Evolutionary conservation across 2,888 invertebrate genomes (phyloP), one percentile per base, ranked within the genome.

Genomic region (Microctonus aethiopoides): DNA sequence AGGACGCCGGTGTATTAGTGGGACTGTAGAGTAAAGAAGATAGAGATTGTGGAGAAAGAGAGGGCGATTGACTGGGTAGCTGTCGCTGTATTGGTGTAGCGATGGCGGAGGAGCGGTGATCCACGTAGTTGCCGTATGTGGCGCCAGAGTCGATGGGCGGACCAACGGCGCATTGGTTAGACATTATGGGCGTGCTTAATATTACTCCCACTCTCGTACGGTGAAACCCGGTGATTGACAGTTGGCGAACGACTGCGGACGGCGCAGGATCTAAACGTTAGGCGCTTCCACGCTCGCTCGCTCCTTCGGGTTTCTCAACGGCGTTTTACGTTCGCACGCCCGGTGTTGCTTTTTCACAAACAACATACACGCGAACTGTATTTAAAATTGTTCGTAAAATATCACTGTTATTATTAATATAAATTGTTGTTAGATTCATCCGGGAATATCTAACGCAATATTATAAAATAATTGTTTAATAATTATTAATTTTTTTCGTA

Each of bases 171-270:
- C 77, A 86, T 85, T 85, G 85, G 84, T 78, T 73, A 70, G 81
- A 81, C 74, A 75, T 72, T 74, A 67, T 74, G 76, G 86, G 85
- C 84, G 85, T 81, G 81, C 46, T 76, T 64, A 41, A 86, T 87
- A 87, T 88, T 87, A 88, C 89, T 89, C 89, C 89, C 89, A 89
- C 89, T 89, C 84, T 84, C 86, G 87, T 85, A 85, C 86, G 85
- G 72, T 74, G 85, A 84, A 81, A 84, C 76, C 87, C 87, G 87
- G 88, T 90, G 90, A 90, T 90, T 90, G 90, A 90, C 90, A 90
- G 90, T 90, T 90, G 89, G 89, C 89, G 89, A 89, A 89, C 89
- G 90, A 89, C 90, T 89, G 89, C 89, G 89, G 89, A 89, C 87
- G 89, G 89, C 89, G 89, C 89, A 89, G 89, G 89, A 89, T 86